Evolutionary conservation across 2,888 invertebrate species (phyloP).

Genomic region (Sesia bembeciformis): DNA sequence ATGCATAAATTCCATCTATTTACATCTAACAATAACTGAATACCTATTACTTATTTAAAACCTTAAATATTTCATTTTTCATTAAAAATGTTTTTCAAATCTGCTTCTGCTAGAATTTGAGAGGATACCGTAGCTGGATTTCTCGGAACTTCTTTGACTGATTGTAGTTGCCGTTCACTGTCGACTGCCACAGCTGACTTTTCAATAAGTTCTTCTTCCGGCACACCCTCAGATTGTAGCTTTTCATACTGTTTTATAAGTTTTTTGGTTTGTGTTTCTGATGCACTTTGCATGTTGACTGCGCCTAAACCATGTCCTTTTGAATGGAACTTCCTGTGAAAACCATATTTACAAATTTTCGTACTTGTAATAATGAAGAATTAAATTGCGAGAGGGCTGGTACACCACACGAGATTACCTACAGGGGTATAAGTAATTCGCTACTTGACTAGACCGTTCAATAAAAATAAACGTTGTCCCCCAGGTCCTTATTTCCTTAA

Average conservation of each 20-base stretch:
- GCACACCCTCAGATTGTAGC: constrained; percentile 67
- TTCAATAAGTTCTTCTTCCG: constrained; percentile 66
- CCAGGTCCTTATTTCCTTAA: no score
- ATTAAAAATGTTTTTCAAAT: constrained; percentile 48
- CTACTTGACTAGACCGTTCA: no score
- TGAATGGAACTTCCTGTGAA: constrained; percentile 79
- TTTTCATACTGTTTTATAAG: constrained; percentile 77
- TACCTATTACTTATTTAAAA: no score
- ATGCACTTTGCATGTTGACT: constrained; percentile 68
- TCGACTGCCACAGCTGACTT: constrained; percentile 37
- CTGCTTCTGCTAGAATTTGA: constrained; percentile 38
- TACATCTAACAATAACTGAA: no score
- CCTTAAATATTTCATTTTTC: constrained; percentile 6
- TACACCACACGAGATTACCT: no score
- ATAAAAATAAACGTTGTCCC: no score
- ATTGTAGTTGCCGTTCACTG: constrained; percentile 30
- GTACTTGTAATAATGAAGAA: not conserved
- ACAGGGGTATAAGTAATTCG: no score
- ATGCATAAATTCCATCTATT: no score
- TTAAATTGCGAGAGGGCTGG: no score
- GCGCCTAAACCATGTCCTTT: constrained; percentile 70
- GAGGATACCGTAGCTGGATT: constrained; percentile 40
- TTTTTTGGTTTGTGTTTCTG: constrained; percentile 71
- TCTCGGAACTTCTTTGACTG: constrained; percentile 16
- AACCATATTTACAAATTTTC: not conserved